Conservation (phyloP, 1,140 invertebrate genomes). For the Melipona quadrifasciata region DNA sequence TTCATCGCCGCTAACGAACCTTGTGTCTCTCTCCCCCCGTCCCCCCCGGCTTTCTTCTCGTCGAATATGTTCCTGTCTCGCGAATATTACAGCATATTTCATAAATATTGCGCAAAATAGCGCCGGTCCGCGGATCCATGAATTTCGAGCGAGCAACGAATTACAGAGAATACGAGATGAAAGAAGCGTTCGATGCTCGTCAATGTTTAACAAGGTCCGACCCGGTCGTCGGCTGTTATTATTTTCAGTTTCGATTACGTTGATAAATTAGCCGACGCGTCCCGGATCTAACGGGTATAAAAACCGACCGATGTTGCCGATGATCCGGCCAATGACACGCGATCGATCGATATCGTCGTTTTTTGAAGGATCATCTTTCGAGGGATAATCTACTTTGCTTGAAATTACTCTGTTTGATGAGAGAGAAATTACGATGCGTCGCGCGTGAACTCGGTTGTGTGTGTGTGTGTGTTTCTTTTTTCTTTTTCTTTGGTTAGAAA, state of each 20-base stretch:
- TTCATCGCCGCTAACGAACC: not conserved
- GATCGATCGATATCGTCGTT: no score
- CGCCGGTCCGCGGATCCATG: not conserved
- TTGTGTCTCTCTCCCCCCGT: not conserved
- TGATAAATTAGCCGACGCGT: slow-evolving; percentile 26
- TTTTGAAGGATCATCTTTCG: no score
- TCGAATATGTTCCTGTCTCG: not conserved
- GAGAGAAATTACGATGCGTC: no score
- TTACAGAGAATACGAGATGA: slow-evolving; percentile 24
- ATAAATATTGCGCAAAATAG: slow-evolving; percentile 15
- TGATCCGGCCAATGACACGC: no score
- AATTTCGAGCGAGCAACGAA: slow-evolving; percentile 15
- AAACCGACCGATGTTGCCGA: not conserved
- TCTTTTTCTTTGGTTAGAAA: no score
- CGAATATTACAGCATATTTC: not conserved
- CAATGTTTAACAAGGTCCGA: slow-evolving; percentile 29
- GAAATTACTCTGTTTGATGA: no score
- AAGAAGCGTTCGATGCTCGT: slow-evolving; percentile 2
- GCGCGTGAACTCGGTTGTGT: not conserved
- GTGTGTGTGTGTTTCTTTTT: no score
- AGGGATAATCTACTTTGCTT: no score
- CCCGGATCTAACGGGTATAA: not conserved
- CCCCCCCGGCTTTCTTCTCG: not conserved
- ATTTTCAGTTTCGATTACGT: slow-evolving; percentile 33
- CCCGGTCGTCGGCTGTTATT: slow-evolving; percentile 18